Evolutionary conservation across 2,797 vertebrate genomes (phyloP).

Genomic region (Poeciliopsis turneri): DNA sequence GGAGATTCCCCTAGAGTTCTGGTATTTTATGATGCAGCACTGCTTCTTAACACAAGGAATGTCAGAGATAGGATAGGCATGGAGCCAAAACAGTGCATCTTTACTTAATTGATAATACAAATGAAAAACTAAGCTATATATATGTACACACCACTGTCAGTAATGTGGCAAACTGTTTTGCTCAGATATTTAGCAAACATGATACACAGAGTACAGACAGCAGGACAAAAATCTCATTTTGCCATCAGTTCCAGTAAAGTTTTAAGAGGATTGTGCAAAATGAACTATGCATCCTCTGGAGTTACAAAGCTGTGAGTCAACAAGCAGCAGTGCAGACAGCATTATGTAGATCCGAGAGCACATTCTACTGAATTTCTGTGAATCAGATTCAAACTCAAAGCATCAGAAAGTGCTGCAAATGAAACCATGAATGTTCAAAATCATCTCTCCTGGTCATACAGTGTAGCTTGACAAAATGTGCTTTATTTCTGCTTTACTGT

Average conservation of each 20-base stretch:
- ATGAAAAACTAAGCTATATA: not conserved
- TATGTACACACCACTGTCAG: no score
- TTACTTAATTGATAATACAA: not conserved
- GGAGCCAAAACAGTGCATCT: not conserved
- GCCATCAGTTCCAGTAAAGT: not conserved
- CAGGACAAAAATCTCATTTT: not conserved
- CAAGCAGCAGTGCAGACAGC: not conserved
- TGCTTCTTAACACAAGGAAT: constrained; percentile 6
- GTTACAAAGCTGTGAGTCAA: not conserved
- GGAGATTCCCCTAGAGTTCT: not conserved
- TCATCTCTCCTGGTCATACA: not conserved
- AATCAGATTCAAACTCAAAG: not conserved
- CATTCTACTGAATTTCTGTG: not conserved
- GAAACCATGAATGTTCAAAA: not conserved
- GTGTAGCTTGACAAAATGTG: not conserved
- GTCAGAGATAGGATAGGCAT: not conserved
- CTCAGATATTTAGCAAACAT: not conserved
- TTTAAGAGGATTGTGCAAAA: not conserved
- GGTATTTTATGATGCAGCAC: constrained; percentile 14
- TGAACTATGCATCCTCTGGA: not conserved
- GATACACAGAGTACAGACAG: not conserved
- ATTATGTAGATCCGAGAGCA: not conserved
- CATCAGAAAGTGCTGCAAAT: not conserved
- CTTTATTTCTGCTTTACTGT: not conserved
- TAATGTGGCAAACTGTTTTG: not conserved